Percentiles rank a stretch among this genome's conserved stretches.
Conservation (phyloP, 2,113 vertebrate species). For the Vimba vimba region DNA sequence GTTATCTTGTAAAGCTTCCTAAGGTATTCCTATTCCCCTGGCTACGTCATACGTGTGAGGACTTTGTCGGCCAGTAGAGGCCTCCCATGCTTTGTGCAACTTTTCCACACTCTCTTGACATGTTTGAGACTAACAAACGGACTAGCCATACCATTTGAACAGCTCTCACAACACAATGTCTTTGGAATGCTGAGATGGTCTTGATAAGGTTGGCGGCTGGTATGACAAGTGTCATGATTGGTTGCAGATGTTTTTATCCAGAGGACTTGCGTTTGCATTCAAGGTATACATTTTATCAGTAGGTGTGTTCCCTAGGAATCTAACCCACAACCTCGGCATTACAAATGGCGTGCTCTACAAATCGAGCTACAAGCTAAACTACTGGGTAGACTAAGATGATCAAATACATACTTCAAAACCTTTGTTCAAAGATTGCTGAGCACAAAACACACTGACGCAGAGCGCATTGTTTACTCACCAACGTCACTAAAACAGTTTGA, state of each 20-base stretch:
- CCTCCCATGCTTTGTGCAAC: conserved; percentile 90
- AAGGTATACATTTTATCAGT: neutral
- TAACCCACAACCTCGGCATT: no score
- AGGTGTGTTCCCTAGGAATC: neutral
- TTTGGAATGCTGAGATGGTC: neutral
- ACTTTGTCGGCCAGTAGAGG: conserved; percentile 88
- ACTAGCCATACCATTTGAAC: neutral
- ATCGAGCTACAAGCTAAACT: neutral
- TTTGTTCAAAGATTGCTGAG: neutral
- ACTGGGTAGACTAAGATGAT: neutral
- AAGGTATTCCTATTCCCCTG: conserved; percentile 61
- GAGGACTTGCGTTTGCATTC: neutral
- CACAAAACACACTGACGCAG: neutral
- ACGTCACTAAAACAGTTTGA: conserved; percentile 23
- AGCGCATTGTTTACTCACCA: conserved; percentile 1
- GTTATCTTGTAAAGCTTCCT: conserved; percentile 10
- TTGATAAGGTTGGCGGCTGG: neutral
- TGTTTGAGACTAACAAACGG: conserved; percentile 39
- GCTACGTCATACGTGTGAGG: conserved; percentile 68
- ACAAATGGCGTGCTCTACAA: neutral
- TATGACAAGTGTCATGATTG: conserved; percentile 2
- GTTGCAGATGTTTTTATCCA: neutral
- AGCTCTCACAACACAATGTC: neutral
- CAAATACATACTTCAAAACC: neutral
- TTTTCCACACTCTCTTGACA: conserved; percentile 46